Evolutionary conservation across 1,140 invertebrate genomes (phyloP), one percentile per base, ranked within the genome.

Genomic region (Trichonephila clavata): DNA sequence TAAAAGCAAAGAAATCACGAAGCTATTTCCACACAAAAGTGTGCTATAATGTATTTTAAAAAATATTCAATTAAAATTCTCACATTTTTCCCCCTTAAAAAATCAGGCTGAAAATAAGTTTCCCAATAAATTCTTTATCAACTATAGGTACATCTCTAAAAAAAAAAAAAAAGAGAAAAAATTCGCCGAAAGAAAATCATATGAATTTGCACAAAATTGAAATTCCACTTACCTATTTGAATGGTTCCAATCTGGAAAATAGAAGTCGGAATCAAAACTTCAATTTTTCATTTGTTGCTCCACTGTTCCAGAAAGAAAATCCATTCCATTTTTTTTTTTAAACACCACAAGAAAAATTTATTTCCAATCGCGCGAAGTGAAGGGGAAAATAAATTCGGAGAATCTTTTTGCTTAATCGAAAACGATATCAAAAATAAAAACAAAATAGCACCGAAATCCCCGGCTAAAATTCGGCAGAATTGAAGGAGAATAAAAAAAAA

Each of bases 281-380:
- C 71, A 77, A 27, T 77, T 77, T 77, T 77, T 77, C 71, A 77
- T 77, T 77, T 77, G n/a, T 77, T 32, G 71, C 27, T 77, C 32
- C 71, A 77, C 71, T 77, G 71, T 77, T 77, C 71, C 71, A 77
- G 71, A 77, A 32, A 77, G 32, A 77, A 77, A 77, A 77, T 77
- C 71, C 71, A 77, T 77, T 77, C 18, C 27, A 77, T 77, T 77
- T 77, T 77, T 77, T 39, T n/a, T n/a, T n/a, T n/a, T n/a, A n/a
- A n/a, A 32, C 27, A 39, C 71, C 71, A 39, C 71, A 77, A 6
- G 18, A 39, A 77, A 32, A 32, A 77, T 77, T 77, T 77, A 77
- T 77, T 77, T 77, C 71, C 71, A 77, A 27, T 32, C 32, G 16
- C 18, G 18, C 18, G 27, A 32, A 32, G 71, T 18, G 32, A 77